Percentiles rank a stretch among this genome's conserved stretches.
Conservation (phyloP, 2,797 vertebrate species). For the Pygocentrus nattereri region DNA sequence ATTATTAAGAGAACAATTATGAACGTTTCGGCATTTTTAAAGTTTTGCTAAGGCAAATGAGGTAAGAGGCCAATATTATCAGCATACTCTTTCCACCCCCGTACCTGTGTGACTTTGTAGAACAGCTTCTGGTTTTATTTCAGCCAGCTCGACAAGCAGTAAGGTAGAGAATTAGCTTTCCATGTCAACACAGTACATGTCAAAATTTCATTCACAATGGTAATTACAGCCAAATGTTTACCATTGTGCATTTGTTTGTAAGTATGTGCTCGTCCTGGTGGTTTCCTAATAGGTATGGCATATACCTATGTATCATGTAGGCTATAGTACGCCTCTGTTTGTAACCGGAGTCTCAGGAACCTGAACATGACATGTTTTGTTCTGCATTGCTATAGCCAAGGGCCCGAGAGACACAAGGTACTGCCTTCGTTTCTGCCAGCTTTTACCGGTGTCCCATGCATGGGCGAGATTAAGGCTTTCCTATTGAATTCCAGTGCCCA, state of each 20-base stretch:
- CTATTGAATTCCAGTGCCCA: conserved; percentile 72
- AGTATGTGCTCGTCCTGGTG: neutral
- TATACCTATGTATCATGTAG: neutral
- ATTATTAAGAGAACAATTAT: too few relatives aligned
- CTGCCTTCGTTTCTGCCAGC: conserved; percentile 64
- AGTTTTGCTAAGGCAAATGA: too few relatives aligned
- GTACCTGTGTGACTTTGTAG: too few relatives aligned
- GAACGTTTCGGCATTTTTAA: too few relatives aligned
- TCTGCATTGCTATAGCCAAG: conserved; percentile 68
- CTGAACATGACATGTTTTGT: conserved; percentile 60
- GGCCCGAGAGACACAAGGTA: conserved; percentile 70
- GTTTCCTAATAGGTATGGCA: neutral
- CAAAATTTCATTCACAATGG: too few relatives aligned
- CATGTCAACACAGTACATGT: too few relatives aligned
- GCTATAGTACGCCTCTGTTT: neutral
- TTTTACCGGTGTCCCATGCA: conserved; percentile 66
- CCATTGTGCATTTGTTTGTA: neutral
- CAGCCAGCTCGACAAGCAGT: too few relatives aligned
- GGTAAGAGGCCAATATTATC: too few relatives aligned
- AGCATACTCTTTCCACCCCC: too few relatives aligned
- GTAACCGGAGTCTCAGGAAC: conserved; percentile 22
- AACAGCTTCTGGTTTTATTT: too few relatives aligned
- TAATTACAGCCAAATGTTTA: neutral
- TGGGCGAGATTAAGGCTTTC: conserved; percentile 69
- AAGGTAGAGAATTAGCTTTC: too few relatives aligned